A percentile compares a stretch with the other conserved stretches of the same genome.
These are phyloP conservation scores for Proteles cristata DNA, from an alignment of 2,113 vertebrate species.

Conservation along the genomic window DNA sequence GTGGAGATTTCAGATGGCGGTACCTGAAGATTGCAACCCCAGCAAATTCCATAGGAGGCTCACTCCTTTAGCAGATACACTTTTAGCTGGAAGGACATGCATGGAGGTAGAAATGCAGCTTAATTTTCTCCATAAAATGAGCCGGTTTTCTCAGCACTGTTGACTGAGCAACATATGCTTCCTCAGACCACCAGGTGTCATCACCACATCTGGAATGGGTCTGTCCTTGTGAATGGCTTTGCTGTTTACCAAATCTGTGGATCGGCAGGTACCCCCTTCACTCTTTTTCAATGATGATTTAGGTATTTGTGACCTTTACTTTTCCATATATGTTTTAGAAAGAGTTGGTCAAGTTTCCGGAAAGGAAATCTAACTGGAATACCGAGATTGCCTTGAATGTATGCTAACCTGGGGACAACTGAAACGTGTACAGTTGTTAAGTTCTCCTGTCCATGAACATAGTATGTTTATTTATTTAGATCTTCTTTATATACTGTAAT, in stretches of 20 bases:
- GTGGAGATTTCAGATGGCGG: neutral
- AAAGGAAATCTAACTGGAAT: neutral
- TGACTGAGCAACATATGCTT: neutral
- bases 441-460: neutral
- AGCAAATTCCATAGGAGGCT: neutral
- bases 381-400: too few species aligned
- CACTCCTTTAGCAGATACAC: neutral
- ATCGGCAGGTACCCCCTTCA: too few species aligned
- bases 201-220: neutral
- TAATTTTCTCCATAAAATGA: neutral
- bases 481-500: neutral
- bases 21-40: neutral
- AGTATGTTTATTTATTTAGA: neutral
- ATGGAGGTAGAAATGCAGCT: neutral
- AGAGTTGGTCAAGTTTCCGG: neutral
- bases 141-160: neutral
- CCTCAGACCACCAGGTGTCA: neutral
- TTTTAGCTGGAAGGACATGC: neutral
- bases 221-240: neutral
- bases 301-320: neutral
- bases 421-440: neutral
- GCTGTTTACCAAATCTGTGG: accelerated
- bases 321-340: accelerated
- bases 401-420: neutral
- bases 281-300: too few species aligned